Evolutionary conservation across 2,888 invertebrate genomes (phyloP).

Genomic region (Myopa testacea): DNA sequence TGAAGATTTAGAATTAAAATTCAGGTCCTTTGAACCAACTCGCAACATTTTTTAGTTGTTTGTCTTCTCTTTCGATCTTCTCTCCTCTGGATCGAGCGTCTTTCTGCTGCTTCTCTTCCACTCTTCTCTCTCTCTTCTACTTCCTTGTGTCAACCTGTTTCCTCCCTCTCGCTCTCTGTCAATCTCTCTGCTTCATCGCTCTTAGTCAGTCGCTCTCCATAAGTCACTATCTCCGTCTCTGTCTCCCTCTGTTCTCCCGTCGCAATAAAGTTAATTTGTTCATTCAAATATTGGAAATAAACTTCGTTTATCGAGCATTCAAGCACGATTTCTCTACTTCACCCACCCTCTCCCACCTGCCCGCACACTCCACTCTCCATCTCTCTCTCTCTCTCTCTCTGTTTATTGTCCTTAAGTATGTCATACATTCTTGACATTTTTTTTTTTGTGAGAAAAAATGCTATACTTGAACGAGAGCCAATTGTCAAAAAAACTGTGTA

Average conservation of each 20-base stretch:
- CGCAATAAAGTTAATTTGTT: neutral
- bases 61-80: too few species aligned
- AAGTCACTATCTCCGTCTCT: neutral
- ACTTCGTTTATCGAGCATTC: too few species aligned
- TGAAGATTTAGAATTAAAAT: too few species aligned
- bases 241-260: neutral
- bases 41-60: too few species aligned
- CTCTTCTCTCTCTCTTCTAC: neutral
- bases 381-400: neutral
- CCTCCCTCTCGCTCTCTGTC: too few species aligned
- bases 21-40: too few species aligned
- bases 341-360: neutral
- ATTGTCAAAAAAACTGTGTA: constrained; percentile 24
- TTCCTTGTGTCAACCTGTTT: too few species aligned
- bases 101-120: neutral
- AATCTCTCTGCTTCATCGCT: neutral
- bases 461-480: constrained; percentile 15
- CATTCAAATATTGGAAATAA: neutral
- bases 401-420: neutral
- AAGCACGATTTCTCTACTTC: neutral
- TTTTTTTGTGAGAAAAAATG: neutral
- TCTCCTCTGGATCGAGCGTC: too few species aligned
- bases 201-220: too few species aligned
- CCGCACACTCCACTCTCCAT: neutral
- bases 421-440: neutral